phyloP scores from a whole-genome alignment of 2,113 vertebrate genomes.

The Proteles cristata region DNA sequence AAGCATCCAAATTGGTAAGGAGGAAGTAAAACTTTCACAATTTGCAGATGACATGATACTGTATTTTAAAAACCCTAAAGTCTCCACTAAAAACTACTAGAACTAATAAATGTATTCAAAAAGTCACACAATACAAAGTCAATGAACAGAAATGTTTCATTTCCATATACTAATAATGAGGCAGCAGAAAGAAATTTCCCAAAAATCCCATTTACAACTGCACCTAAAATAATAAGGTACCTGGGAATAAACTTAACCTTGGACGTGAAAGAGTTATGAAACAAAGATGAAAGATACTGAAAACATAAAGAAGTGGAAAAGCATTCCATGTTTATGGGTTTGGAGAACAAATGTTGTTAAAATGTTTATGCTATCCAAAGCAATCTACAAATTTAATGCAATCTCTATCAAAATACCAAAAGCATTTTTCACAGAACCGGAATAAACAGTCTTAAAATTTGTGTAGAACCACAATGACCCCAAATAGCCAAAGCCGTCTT shows the following conservation, averaged over 20 bases:
- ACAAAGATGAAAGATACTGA: background rate
- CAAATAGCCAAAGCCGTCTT: background rate
- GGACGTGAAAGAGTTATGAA: background rate
- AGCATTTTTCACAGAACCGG: background rate
- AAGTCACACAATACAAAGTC: background rate
- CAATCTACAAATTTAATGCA: background rate
- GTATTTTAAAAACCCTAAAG: background rate
- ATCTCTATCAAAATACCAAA: background rate
- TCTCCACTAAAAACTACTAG: background rate
- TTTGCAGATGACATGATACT: background rate
- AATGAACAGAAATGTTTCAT: background rate
- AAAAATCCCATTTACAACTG: background rate
- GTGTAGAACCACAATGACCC: background rate
- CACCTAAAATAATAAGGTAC: background rate
- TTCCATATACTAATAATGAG: background rate
- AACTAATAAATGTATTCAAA: background rate
- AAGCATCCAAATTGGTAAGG: background rate
- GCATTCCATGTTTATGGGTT: background rate
- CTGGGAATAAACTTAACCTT: background rate
- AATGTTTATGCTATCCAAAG: background rate
- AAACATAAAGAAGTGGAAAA: background rate
- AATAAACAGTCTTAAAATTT: background rate
- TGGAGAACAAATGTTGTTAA: background rate
- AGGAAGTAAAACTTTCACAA: background rate
- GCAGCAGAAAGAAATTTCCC: background rate